These are phyloP conservation scores for Pocillopora grandis DNA, from an alignment of 92 coral and sea anemone species.

Conservation along the genomic window DNA sequence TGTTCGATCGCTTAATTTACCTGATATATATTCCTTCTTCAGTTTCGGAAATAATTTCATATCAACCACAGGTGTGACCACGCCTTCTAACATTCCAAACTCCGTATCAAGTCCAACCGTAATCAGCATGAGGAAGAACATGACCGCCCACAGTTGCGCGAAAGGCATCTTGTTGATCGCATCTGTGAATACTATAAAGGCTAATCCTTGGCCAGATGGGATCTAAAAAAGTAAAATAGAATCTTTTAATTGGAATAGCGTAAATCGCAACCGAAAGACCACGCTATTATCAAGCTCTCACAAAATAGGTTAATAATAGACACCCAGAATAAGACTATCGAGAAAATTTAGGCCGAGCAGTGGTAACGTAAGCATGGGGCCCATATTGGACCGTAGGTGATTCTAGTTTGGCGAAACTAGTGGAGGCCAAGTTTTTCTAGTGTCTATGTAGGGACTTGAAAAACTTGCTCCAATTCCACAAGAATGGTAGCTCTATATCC, in stretches of 20 bases:
- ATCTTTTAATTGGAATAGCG: background rate
- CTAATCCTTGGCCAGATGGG: constrained; percentile 83
- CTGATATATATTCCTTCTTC: constrained; percentile 88
- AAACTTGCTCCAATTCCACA: too few relatives aligned
- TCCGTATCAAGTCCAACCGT: constrained; percentile 92
- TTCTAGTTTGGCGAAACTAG: too few relatives aligned
- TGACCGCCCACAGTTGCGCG: constrained; percentile 90
- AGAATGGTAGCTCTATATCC: too few relatives aligned
- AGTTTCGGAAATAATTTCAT: constrained; percentile 84
- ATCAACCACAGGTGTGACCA: constrained; percentile 93
- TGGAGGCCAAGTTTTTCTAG: too few relatives aligned
- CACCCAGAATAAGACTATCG: too few relatives aligned
- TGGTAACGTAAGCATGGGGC: too few relatives aligned
- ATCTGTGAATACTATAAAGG: constrained; percentile 94
- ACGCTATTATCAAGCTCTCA: too few relatives aligned
- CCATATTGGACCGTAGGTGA: too few relatives aligned
- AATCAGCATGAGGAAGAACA: constrained; percentile 95
- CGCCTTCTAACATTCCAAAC: constrained; percentile 99
- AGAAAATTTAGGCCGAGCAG: too few relatives aligned
- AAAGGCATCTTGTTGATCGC: constrained; percentile 92
- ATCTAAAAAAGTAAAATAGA: constrained; percentile 45
- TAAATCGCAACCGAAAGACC: too few relatives aligned
- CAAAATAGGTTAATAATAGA: too few relatives aligned
- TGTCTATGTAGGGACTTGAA: too few relatives aligned
- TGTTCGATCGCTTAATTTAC: constrained; percentile 26